phyloP scores from a whole-genome alignment of 2,888 invertebrate species.

The Plebejus melissa region DNA sequence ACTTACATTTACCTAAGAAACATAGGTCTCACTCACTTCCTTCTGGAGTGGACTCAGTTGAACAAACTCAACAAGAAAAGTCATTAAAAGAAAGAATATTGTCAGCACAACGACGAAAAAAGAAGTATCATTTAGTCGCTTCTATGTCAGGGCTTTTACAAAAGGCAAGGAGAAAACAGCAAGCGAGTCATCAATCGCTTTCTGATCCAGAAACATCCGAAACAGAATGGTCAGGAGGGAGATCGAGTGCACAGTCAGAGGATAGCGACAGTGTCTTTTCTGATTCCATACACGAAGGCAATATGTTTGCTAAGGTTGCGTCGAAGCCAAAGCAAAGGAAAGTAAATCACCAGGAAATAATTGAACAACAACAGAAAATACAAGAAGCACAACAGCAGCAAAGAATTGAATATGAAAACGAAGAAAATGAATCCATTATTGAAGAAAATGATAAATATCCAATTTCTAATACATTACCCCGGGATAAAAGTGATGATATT shows the following conservation, averaged over 20 bases:
- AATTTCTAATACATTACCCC: conserved; percentile 49
- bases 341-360: conserved; percentile 70
- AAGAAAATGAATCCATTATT: conserved; percentile 54
- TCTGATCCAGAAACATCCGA: conserved; percentile 89
- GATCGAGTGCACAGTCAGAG: conserved; percentile 84
- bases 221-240: conserved; percentile 82
- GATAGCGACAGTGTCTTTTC: conserved; percentile 87
- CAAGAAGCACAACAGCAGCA: conserved; percentile 73
- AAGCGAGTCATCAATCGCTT: conserved; percentile 81
- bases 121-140: conserved; percentile 88
- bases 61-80: conserved; percentile 72
- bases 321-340: conserved; percentile 67
- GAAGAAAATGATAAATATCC: conserved; percentile 61
- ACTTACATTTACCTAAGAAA: conserved; percentile 86
- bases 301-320: conserved; percentile 82
- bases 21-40: conserved; percentile 91
- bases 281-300: conserved; percentile 81
- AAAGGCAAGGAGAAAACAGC: conserved; percentile 87
- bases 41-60: conserved; percentile 80
- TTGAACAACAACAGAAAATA: conserved; percentile 70
- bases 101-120: conserved; percentile 81
- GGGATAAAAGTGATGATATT: conserved; percentile 73
- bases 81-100: conserved; percentile 68
- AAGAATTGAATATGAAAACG: conserved; percentile 58
- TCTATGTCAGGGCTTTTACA: conserved; percentile 92